These are phyloP conservation scores for Polietes domitor DNA, from an alignment of 2,888 invertebrate genomes.

Conservation along the genomic window DNA sequence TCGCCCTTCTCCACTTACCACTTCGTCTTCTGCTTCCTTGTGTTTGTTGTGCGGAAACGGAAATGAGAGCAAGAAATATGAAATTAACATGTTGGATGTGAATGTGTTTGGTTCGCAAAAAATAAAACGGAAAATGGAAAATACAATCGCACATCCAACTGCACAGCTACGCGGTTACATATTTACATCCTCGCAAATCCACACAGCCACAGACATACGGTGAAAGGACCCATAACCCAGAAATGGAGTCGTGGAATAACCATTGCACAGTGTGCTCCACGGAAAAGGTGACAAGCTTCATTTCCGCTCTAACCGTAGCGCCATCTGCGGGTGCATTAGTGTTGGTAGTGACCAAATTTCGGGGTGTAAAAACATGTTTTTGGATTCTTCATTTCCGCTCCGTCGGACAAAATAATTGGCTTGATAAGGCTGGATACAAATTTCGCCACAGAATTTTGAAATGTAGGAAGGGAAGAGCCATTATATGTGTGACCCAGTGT, in stretches of 20 bases:
- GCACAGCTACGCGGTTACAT: no score
- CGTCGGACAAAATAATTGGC: no score
- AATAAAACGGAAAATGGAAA: background rate
- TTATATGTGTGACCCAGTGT: no score
- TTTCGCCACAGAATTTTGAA: no score
- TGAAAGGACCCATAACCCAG: background rate
- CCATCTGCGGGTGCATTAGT: background rate
- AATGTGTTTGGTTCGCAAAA: conserved; percentile 2
- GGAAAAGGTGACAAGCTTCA: conserved; percentile 10
- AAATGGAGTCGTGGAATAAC: background rate
- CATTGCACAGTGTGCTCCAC: conserved; percentile 13
- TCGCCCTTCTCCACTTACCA: no score
- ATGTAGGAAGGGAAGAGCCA: no score
- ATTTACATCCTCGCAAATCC: background rate
- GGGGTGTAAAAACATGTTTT: background rate
- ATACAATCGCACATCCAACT: background rate
- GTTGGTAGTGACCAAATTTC: background rate
- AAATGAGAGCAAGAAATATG: conserved; percentile 53
- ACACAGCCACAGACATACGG: background rate
- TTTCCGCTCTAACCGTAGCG: conserved; percentile 22
- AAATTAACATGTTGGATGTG: conserved; percentile 51
- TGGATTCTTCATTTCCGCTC: background rate
- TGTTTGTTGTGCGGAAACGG: conserved; percentile 38
- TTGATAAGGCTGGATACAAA: no score
- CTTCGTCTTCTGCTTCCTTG: background rate